Evolutionary conservation across 1,140 invertebrate genomes (phyloP).

Genomic region (Conus ventricosus): DNA sequence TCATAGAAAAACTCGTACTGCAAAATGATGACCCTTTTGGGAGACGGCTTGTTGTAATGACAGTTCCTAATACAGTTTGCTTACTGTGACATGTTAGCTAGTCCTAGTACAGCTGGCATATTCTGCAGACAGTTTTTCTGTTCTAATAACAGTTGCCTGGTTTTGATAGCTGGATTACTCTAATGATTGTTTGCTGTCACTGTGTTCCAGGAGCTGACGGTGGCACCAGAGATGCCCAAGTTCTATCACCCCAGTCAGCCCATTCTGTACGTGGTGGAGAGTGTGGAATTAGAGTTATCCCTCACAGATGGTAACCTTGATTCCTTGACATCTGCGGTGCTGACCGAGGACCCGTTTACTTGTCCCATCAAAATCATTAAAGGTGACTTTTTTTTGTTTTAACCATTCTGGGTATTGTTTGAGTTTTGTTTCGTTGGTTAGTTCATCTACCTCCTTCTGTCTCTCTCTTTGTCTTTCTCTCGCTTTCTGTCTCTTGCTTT

Average conservation of each 20-base stretch:
- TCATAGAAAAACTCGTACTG: too few species aligned
- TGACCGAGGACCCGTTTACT: slow-evolving; percentile 64
- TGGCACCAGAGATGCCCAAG: slow-evolving; percentile 28
- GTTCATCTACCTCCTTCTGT: not conserved
- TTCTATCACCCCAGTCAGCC: slow-evolving; percentile 48
- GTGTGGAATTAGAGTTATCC: slow-evolving; percentile 73
- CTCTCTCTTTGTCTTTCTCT: not conserved
- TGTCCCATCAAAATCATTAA: slow-evolving; percentile 71
- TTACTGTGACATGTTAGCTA: too few species aligned
- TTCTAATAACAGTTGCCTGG: too few species aligned
- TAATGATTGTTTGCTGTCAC: not conserved
- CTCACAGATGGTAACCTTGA: slow-evolving; percentile 55
- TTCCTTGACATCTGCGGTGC: slow-evolving; percentile 34
- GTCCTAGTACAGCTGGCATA: too few species aligned
- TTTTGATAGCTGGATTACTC: too few species aligned
- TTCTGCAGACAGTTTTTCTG: too few species aligned
- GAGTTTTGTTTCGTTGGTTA: not conserved
- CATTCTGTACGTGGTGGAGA: slow-evolving; percentile 74
- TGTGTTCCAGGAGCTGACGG: slow-evolving; percentile 11
- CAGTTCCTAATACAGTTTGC: too few species aligned
- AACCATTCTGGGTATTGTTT: not conserved
- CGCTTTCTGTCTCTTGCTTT: not conserved
- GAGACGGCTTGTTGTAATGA: too few species aligned
- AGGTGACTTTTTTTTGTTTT: slow-evolving; percentile 56
- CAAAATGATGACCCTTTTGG: too few species aligned